phyloP scores from a whole-genome alignment of 2,797 vertebrate genomes.

The Anguilla obscura region DNA sequence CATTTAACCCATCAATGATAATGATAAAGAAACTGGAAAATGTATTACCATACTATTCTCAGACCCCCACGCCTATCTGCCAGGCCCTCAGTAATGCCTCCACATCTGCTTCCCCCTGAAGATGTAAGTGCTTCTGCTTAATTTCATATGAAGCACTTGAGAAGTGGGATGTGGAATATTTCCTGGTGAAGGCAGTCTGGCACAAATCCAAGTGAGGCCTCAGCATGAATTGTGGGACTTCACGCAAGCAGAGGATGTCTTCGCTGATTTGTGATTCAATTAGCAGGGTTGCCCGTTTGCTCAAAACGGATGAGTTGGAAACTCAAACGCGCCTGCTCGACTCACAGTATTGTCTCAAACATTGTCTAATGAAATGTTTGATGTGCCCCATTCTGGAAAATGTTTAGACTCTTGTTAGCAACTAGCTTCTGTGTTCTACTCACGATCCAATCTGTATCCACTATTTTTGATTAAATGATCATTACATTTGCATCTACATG shows the following conservation, averaged over 20 bases:
- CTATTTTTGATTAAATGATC: no score
- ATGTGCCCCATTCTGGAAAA: background rate
- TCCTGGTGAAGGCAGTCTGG: conserved; percentile 62
- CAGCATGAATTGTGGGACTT: conserved; percentile 35
- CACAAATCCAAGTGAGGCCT: conserved; percentile 27
- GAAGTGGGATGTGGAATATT: conserved; percentile 56
- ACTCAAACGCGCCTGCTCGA: background rate
- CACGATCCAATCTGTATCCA: no score
- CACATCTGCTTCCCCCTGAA: conserved; percentile 6
- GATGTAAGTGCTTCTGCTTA: conserved; percentile 7
- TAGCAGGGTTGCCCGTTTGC: conserved; percentile 35
- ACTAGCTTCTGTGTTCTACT: background rate
- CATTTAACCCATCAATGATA: background rate
- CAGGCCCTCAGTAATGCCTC: background rate
- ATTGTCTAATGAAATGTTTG: background rate
- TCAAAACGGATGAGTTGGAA: background rate
- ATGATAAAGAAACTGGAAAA: background rate
- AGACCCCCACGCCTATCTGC: background rate
- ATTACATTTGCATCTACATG: no score
- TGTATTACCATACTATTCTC: background rate
- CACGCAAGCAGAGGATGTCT: conserved; percentile 2
- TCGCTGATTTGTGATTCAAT: conserved; percentile 49
- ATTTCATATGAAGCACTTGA: conserved; percentile 34
- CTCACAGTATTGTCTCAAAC: background rate
- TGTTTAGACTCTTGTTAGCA: background rate